phyloP scores from a whole-genome alignment of 2,113 vertebrate genomes.

The Monarcha castaneiventris region DNA sequence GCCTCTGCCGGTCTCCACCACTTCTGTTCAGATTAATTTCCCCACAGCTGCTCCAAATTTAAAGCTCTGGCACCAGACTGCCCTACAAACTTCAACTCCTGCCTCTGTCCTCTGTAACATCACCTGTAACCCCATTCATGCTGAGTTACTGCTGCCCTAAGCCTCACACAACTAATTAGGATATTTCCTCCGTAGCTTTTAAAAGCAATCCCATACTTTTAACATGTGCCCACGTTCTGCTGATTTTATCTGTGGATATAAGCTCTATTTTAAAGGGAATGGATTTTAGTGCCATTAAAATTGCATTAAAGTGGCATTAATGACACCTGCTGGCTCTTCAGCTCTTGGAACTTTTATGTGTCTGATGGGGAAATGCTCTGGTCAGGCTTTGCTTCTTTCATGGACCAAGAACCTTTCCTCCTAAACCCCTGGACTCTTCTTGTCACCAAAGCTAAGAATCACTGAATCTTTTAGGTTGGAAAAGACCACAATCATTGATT shows the following conservation, averaged over 20 bases:
- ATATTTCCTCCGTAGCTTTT: background rate
- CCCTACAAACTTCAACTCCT: background rate
- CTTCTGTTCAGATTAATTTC: background rate
- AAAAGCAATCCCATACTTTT: background rate
- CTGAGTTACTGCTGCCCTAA: background rate
- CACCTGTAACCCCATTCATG: background rate
- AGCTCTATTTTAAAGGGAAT: background rate
- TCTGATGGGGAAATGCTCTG: background rate
- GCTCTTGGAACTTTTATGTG: background rate
- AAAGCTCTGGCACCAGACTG: background rate
- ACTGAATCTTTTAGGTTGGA: background rate
- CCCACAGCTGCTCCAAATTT: background rate
- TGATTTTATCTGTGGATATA: background rate
- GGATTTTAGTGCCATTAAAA: background rate
- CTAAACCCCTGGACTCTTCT: no score
- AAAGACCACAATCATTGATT: background rate
- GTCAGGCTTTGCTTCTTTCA: background rate
- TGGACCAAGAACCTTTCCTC: background rate
- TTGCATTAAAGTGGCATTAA: background rate
- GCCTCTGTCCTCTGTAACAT: background rate
- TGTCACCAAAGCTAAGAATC: background rate
- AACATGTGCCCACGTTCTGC: background rate
- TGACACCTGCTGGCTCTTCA: background rate
- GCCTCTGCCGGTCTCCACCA: background rate
- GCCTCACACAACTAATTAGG: background rate